Conservation (phyloP, 1,140 invertebrate species). For the Protaetia brevitarsis region DNA sequence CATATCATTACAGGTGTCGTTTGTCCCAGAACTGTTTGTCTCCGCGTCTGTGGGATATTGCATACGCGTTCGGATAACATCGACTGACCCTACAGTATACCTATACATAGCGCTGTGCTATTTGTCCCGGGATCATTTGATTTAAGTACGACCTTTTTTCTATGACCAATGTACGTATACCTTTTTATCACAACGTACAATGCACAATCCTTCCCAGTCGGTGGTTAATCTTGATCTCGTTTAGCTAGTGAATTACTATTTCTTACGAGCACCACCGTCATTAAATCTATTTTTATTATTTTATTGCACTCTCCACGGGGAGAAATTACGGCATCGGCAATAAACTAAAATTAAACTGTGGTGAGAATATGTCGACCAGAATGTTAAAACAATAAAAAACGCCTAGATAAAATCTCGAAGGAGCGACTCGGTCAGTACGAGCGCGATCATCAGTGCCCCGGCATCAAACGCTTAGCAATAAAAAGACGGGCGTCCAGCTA, state of each 20-base stretch:
- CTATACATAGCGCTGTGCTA: too few species aligned
- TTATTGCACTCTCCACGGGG: conserved; percentile 7
- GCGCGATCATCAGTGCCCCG: background rate
- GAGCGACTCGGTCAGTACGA: background rate
- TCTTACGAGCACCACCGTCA: conserved; percentile 5
- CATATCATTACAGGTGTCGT: too few species aligned
- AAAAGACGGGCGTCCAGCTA: conserved; percentile 8
- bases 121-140: too few species aligned
- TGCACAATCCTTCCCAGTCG: background rate
- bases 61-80: too few species aligned
- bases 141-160: too few species aligned
- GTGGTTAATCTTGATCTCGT: conserved; percentile 14
- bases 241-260: conserved; percentile 11
- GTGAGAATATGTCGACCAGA: conserved; percentile 11
- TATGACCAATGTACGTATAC: too few species aligned
- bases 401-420: conserved; percentile 9
- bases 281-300: conserved; percentile 19
- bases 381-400: conserved; percentile 19
- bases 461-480: conserved; percentile 12
- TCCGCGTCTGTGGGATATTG: too few species aligned
- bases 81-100: too few species aligned
- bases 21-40: too few species aligned
- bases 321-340: conserved; percentile 14
- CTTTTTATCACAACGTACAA: too few species aligned
- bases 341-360: conserved; percentile 18